A percentile compares a stretch with the other conserved stretches of the same genome.
Conservation (phyloP, 2,797 vertebrate genomes). For the Gobionotothen gibberifrons region DNA sequence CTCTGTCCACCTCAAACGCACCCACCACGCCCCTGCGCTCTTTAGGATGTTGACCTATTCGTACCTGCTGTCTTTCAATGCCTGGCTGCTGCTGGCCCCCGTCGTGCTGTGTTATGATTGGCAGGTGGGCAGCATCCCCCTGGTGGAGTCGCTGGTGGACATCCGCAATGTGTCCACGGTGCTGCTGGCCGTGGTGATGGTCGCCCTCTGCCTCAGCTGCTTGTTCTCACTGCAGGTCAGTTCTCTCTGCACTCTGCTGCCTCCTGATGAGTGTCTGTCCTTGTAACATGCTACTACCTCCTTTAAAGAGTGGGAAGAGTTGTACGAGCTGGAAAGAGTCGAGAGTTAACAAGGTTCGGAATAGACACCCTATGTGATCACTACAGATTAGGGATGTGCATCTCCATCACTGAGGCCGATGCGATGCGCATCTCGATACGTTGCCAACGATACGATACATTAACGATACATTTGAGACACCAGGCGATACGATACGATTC, state of each 20-base stretch:
- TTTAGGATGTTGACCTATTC: slow-evolving; percentile 92
- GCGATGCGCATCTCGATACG: no score
- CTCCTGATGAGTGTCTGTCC: background rate
- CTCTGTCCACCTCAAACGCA: background rate
- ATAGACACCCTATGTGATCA: background rate
- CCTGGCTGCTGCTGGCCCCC: slow-evolving; percentile 93
- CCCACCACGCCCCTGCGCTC: background rate
- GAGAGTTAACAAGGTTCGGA: background rate
- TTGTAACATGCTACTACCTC: background rate
- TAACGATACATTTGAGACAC: no score
- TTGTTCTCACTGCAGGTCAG: slow-evolving; percentile 89
- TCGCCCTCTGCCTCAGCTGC: slow-evolving; percentile 86
- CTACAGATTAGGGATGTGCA: no score
- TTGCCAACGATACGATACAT: no score
- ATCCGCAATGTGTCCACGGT: slow-evolving; percentile 87
- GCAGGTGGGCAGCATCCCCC: slow-evolving; percentile 97
- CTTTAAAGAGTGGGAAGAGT: background rate
- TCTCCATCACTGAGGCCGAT: no score
- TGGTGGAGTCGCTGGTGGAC: slow-evolving; percentile 92
- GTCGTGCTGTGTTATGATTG: slow-evolving; percentile 95
- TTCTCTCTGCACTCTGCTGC: background rate
- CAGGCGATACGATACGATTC: no score
- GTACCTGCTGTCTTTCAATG: slow-evolving; percentile 95
- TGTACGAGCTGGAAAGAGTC: background rate
- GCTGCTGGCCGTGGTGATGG: slow-evolving; percentile 84